Evolutionary conservation across 2,797 vertebrate species (phyloP), one percentile per base, ranked within the genome.

Genomic region (Neostethus bicornis): DNA sequence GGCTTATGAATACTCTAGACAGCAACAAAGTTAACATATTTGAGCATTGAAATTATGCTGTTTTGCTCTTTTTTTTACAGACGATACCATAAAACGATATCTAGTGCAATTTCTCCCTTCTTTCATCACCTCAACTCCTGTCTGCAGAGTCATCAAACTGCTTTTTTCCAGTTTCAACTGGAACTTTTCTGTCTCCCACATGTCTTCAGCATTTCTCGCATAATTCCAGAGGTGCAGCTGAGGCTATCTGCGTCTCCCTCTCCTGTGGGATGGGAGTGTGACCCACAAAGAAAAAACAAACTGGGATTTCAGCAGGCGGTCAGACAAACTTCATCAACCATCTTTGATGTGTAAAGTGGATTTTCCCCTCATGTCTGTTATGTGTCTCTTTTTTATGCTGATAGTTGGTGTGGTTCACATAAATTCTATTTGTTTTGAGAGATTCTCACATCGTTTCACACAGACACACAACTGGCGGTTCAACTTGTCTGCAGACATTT

Each of bases 121-220:
- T 44, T 59, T 46, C 21, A 44, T 76, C 70, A 58, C 75, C 43
- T 26, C 32, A 62, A 28, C 39, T 65, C 49, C 47, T 53, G 34
- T 83, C 75, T 53, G 73, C 71, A 8, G 51, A 68, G 68, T 78
- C 74, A 85, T 78, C 76, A 82, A 69, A 84, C 73, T 76, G 43
- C 85, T 77, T 76, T 73, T 83, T 84, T 81, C 77, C 66, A 83
- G 69, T 50, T 56, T 80, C 82, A 83, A 73, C 75, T 66, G 54
- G 50, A 77, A 70, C 76, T 50, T 51, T 70, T 68, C 80, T 78
- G 81, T 79, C 84, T 86, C 80, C 67, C 80, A 81, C 87, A 65
- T 77, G 75, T 80, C 82, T 79, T 71, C 80, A 57, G 51, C 75
- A 83, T 88, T 75, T 82, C 85, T 86, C 77, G 75, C 71, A 72